Evolutionary conservation across 2,113 vertebrate species (phyloP).

Genomic region (Tragulus kanchil): DNA sequence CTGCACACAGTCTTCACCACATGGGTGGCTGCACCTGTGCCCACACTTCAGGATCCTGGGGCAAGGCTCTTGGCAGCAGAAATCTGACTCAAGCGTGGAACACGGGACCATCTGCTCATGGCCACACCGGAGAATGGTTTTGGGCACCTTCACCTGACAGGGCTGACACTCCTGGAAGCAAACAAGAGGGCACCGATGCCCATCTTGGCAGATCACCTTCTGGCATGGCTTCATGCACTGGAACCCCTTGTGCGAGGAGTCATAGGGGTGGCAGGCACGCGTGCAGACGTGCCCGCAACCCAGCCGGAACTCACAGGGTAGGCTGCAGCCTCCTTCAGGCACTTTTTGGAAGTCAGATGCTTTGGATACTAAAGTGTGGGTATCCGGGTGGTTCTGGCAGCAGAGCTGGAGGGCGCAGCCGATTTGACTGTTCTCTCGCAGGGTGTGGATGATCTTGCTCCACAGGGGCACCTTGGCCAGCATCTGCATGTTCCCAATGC

Average conservation of each 20-base stretch:
- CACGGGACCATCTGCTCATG: conserved; percentile 95
- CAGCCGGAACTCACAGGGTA: conserved; percentile 93
- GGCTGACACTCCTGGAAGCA: conserved; percentile 90
- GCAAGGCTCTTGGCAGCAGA: conserved; percentile 91
- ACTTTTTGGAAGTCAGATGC: conserved; percentile 91
- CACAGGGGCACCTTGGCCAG: conserved; percentile 92
- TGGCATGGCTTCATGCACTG: conserved; percentile 92
- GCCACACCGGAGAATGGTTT: conserved; percentile 89
- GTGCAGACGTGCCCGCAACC: conserved; percentile 94
- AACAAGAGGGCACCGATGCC: conserved; percentile 89
- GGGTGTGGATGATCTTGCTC: conserved; percentile 93
- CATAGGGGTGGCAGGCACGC: conserved; percentile 95
- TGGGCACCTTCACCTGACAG: conserved; percentile 90
- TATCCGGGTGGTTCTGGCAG: conserved; percentile 96
- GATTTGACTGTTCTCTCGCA: conserved; percentile 89
- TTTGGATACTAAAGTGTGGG: conserved; percentile 86
- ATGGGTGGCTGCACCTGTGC: conserved; percentile 89
- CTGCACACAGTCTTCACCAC: conserved; percentile 88
- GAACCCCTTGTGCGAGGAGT: conserved; percentile 91
- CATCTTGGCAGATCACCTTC: conserved; percentile 90
- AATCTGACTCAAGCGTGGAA: conserved; percentile 83
- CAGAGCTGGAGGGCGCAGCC: conserved; percentile 89
- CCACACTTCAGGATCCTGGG: conserved; percentile 89
- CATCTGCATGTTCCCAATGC: conserved; percentile 94
- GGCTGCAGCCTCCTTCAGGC: conserved; percentile 94